These are phyloP conservation scores for Prionchulus punctatus DNA, from an alignment of 2,888 invertebrate genomes.

Conservation along the genomic window DNA sequence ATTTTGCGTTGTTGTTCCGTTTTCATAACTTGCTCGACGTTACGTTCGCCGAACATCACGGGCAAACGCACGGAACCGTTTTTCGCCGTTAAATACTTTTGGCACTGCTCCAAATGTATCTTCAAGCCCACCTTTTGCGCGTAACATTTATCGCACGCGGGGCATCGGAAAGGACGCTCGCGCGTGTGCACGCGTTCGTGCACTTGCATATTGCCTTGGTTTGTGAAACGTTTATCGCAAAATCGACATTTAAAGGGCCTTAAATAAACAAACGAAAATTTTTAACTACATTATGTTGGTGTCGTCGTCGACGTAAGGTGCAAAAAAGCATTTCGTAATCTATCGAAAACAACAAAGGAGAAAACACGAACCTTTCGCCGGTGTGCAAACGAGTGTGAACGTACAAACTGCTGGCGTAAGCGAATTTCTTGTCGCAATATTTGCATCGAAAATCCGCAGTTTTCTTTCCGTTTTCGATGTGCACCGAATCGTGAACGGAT, in stretches of 20 bases:
- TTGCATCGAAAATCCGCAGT: constrained; percentile 19
- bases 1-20: no score
- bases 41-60: background rate
- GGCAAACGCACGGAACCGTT: background rate
- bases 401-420: constrained; percentile 27
- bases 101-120: constrained; percentile 27
- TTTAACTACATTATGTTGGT: background rate
- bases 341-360: no score
- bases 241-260: constrained; percentile 18
- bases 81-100: constrained; percentile 12
- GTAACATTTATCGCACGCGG: constrained; percentile 24
- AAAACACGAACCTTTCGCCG: constrained; percentile 19
- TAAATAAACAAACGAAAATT: background rate
- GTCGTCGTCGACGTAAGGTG: background rate
- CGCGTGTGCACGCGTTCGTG: constrained; percentile 14
- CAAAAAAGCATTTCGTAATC: background rate
- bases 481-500: constrained; percentile 29
- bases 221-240: constrained; percentile 24
- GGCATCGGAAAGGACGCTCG: constrained; percentile 18
- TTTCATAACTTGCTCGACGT: background rate
- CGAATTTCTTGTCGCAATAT: constrained; percentile 25
- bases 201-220: constrained; percentile 25
- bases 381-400: constrained; percentile 30
- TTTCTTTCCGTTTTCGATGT: constrained; percentile 10
- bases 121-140: constrained; percentile 26